Base-by-base conservation (phyloP, 2,797 vertebrate species). In the Acomys russatus region DNA sequence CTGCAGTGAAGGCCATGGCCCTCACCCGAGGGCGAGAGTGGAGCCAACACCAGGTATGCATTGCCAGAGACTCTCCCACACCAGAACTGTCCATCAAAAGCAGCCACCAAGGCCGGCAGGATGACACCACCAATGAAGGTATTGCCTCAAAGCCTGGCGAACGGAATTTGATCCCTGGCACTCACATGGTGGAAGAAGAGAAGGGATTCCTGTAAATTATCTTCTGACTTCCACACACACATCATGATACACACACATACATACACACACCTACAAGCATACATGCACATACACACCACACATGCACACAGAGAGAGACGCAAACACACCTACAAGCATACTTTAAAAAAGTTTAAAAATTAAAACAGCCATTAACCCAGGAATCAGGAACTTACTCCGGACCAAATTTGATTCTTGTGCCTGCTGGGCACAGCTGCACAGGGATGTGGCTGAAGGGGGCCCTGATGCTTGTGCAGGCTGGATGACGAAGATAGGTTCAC, bases 1-100 rank as follows among this genome's bases (percentile, higher is more conserved):
- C 54, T 28, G 2, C 5, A 2, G 2, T 8, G 0, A 3, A 0
- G 0, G 12, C 6, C 2, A n/a, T 0, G 9, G 10, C 35, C 15
- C 56, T 83, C 12, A 1, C 0, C 4, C 20, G 4, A 0, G 23
- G 79, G 59, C n/a, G 25, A 44, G 8, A 4, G 9, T 0, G 17
- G 35, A 79, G 64, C 30, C 23, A 0, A 12, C 12, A 25, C 70
- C 28, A 6, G 22, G 56, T 1, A 35, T 35, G 22, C 54, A 10
- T 9, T 20, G 30, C 49, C 35, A 4, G 11, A 61, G 10, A 18
- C 3, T 0, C 10, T 35, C 38, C 38, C 38, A 6, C 5, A 1
- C 8, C 3, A 33, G 17, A 7, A 4, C 3, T 56, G 17, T 33
- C 66, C 74, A n/a, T 22, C 11, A 10, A 28, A 63, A 83, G 23